Evolutionary conservation across 2,113 vertebrate genomes (phyloP).

Genomic region (human (Homo sapiens)): DNA sequence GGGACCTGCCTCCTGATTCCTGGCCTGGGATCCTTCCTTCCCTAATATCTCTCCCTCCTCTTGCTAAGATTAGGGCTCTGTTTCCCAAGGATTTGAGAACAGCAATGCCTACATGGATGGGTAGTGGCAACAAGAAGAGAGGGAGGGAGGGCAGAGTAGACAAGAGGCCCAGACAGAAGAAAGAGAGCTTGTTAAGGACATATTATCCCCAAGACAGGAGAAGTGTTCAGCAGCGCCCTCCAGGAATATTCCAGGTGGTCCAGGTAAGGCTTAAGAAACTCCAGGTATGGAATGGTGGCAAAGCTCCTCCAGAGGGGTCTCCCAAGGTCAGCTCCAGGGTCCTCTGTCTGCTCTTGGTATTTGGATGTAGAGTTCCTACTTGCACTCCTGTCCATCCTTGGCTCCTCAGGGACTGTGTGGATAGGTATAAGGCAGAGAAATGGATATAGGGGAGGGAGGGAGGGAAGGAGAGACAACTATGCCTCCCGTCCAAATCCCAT

Average conservation of each 20-base stretch:
- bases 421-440: neutral
- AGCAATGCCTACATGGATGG: neutral
- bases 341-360: neutral
- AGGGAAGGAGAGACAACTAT: neutral
- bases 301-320: neutral
- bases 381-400: neutral
- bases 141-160: rapidly evolving
- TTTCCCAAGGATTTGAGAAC: neutral
- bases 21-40: neutral
- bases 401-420: neutral
- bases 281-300: neutral
- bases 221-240: neutral
- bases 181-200: neutral
- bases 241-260: neutral
- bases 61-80: neutral
- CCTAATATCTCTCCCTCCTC: neutral
- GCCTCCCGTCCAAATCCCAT: neutral
- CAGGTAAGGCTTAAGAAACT: neutral
- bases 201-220: neutral
- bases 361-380: neutral
- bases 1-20: neutral
- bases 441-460: no score
- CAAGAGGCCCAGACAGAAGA: neutral
- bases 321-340: neutral
- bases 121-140: neutral